These are phyloP conservation scores for Mesorhabditis sp. DNA, from an alignment of 2,888 invertebrate species.

Conservation along the genomic window DNA sequence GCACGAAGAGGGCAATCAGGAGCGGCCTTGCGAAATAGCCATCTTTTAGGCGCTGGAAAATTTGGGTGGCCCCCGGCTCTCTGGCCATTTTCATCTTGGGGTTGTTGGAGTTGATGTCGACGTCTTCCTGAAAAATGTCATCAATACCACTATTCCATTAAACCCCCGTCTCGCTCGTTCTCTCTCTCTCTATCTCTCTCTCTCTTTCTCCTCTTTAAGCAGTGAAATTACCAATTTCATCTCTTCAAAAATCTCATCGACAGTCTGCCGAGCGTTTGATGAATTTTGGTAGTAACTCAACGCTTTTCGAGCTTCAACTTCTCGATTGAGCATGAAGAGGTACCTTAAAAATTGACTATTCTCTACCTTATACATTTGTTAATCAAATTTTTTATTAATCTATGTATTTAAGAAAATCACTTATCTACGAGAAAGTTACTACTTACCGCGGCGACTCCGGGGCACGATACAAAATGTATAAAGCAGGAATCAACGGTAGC, in stretches of 20 bases:
- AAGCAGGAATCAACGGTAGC: slow-evolving; percentile 33
- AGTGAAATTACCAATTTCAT: background rate
- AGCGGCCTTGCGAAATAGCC: slow-evolving; percentile 47
- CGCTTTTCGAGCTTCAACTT: slow-evolving; percentile 32
- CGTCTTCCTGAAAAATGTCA: background rate
- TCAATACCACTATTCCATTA: background rate
- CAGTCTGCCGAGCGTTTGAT: slow-evolving; percentile 23
- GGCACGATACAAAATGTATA: slow-evolving; percentile 30
- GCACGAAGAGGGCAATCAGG: slow-evolving; percentile 40
- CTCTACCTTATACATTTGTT: too few relatives aligned
- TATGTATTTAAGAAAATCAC: background rate
- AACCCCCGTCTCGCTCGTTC: background rate
- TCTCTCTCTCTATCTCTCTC: too few relatives aligned
- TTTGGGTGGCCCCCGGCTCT: background rate
- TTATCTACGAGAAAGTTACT: background rate
- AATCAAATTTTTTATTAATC: too few relatives aligned
- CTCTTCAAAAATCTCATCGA: slow-evolving; percentile 20
- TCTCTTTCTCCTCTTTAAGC: too few relatives aligned
- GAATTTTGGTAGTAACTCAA: slow-evolving; percentile 41
- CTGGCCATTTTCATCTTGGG: background rate
- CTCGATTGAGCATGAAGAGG: slow-evolving; percentile 32
- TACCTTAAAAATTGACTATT: slow-evolving; percentile 25
- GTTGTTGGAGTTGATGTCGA: background rate
- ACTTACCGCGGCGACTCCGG: slow-evolving; percentile 46
- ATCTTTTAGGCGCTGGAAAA: slow-evolving; percentile 14